phyloP scores from a whole-genome alignment of 2,113 vertebrate genomes.

The Gulo gulo region DNA sequence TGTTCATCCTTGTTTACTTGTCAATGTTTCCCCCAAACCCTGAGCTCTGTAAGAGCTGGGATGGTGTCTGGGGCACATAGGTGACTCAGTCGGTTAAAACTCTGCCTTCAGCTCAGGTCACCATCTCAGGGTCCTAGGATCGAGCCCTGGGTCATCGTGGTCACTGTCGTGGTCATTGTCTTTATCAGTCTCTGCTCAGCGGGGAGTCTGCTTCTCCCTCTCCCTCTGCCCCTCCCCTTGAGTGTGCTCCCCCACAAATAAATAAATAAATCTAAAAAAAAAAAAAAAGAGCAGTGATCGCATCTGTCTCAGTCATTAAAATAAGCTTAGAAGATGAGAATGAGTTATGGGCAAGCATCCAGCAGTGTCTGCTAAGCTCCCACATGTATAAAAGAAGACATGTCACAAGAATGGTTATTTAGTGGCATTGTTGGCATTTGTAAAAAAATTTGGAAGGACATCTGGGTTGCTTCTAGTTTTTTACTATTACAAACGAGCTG shows the following conservation, averaged over 20 bases:
- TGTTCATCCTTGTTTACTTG: background rate
- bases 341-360: background rate
- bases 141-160: rapidly evolving
- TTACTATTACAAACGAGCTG: background rate
- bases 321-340: background rate
- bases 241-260: background rate
- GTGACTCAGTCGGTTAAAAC: background rate
- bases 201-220: background rate
- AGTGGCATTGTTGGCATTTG: background rate
- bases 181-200: background rate
- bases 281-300: background rate
- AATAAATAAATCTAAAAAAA: background rate
- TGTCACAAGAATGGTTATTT: background rate
- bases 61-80: background rate
- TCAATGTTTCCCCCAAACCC: background rate
- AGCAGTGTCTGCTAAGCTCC: background rate
- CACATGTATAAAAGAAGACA: background rate
- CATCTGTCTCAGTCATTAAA: background rate
- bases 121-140: background rate
- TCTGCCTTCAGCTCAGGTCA: background rate
- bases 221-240: background rate
- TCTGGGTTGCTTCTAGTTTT: slow-evolving; percentile 15
- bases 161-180: background rate
- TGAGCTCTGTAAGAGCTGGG: background rate
- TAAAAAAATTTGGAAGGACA: background rate